phyloP scores from a whole-genome alignment of 2,113 vertebrate species.

The Gallinago jamesoni region DNA sequence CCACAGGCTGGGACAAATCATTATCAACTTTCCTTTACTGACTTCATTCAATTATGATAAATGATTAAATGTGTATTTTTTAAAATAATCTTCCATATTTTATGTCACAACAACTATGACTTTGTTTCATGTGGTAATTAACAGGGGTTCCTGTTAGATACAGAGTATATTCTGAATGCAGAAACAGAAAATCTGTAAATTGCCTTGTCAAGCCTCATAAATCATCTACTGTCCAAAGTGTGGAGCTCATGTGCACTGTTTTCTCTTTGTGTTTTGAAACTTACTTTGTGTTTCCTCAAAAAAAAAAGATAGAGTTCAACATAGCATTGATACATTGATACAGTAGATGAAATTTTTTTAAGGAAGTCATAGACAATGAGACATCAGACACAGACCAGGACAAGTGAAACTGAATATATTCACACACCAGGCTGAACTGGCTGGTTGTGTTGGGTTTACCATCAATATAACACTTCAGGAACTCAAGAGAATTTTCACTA shows the following conservation, averaged over 20 bases:
- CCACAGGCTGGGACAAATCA: background rate
- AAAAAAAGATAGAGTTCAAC: too few relatives aligned
- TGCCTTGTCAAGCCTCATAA: constrained; percentile 46
- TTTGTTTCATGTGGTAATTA: background rate
- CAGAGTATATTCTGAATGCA: background rate
- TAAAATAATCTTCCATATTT: background rate
- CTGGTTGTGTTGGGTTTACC: background rate
- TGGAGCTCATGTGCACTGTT: background rate
- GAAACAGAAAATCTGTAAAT: constrained; percentile 19
- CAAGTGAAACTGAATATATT: background rate
- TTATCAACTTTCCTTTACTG: background rate
- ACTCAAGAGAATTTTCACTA: background rate
- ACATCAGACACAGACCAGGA: background rate
- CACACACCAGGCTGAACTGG: background rate
- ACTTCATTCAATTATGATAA: background rate
- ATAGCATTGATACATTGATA: background rate
- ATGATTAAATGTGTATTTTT: background rate
- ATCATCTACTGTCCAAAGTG: background rate
- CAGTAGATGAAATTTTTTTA: background rate
- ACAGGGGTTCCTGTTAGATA: background rate
- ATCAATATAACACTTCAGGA: background rate
- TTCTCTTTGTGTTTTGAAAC: background rate
- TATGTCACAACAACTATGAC: background rate
- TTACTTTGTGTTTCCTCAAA: background rate
- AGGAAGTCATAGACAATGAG: background rate